phyloP scores from a whole-genome alignment of 2,888 invertebrate genomes.

The Pandemis corylana region DNA sequence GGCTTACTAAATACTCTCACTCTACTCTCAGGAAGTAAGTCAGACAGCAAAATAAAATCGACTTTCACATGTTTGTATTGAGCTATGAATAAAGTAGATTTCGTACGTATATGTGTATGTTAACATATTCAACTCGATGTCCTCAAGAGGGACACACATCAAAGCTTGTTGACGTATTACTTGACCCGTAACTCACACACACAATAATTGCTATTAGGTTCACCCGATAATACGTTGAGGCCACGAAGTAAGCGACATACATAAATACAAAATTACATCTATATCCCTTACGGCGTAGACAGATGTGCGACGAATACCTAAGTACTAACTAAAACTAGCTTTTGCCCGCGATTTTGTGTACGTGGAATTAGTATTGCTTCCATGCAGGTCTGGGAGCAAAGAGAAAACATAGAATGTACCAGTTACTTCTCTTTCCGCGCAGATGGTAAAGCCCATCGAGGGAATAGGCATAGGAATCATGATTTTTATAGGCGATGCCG shows the following conservation, averaged over 20 bases:
- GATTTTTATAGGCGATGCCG: too few relatives aligned
- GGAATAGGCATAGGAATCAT: too few relatives aligned
- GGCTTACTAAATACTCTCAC: too few relatives aligned
- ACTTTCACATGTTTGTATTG: background rate
- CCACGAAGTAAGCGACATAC: conserved; percentile 1
- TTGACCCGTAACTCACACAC: conserved; percentile 47
- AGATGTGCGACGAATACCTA: too few relatives aligned
- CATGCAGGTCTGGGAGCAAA: too few relatives aligned
- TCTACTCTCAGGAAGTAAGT: background rate
- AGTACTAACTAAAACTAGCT: too few relatives aligned
- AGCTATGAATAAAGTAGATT: background rate
- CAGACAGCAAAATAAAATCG: background rate
- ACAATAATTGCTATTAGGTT: conserved; percentile 53
- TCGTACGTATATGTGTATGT: background rate
- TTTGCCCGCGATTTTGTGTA: too few relatives aligned
- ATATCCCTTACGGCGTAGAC: background rate
- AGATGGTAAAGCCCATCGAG: too few relatives aligned
- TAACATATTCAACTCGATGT: conserved; percentile 1
- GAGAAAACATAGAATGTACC: too few relatives aligned
- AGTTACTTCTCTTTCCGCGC: too few relatives aligned
- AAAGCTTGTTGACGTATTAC: conserved; percentile 50
- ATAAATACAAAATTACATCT: background rate
- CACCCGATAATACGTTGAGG: conserved; percentile 41
- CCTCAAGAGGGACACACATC: conserved; percentile 46
- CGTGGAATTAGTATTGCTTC: too few relatives aligned